A percentile compares a stretch with the other conserved stretches of the same genome.
Conservation (phyloP, 37 sponge, comb jelly and placozoan species). For the Aplysina aerophoba region DNA sequence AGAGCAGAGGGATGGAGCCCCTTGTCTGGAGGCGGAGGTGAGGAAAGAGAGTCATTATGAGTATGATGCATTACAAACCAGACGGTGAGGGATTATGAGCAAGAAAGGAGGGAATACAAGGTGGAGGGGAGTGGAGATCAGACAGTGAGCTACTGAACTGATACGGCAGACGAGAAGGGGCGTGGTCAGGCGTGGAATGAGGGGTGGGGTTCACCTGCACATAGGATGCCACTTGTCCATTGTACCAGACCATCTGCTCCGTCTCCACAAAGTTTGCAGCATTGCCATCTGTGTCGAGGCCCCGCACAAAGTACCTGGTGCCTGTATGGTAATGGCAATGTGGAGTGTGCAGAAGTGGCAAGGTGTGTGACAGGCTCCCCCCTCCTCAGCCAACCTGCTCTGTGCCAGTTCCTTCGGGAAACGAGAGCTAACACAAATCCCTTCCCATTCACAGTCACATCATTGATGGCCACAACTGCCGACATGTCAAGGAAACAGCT, state of each 20-base stretch:
- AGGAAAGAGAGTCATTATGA: background rate
- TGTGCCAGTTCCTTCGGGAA: conserved; percentile 74
- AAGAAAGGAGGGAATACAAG: too few species aligned
- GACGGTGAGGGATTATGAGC: too few species aligned
- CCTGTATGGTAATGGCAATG: conserved; percentile 48
- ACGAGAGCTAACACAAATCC: conserved; percentile 70
- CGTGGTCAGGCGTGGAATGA: too few species aligned
- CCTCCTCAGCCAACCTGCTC: conserved; percentile 61
- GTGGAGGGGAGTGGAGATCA: too few species aligned
- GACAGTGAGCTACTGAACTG: too few species aligned
- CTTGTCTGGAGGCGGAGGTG: conserved; percentile 71
- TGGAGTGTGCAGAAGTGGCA: too few species aligned
- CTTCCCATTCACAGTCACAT: conserved; percentile 70
- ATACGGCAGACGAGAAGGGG: too few species aligned
- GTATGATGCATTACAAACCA: too few species aligned
- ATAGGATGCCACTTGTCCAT: conserved; percentile 65
- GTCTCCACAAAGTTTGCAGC: conserved; percentile 98
- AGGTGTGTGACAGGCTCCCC: too few species aligned
- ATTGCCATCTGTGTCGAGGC: conserved; percentile 89
- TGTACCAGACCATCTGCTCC: conserved; percentile 82
- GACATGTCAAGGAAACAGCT: background rate
- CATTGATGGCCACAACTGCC: conserved; percentile 73
- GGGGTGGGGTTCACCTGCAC: conserved; percentile 65
- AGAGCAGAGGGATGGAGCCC: conserved; percentile 94
- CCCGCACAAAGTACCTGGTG: conserved; percentile 87